Base-by-base conservation (phyloP, 2,888 invertebrate genomes). In the Troides oblongomaculatus region DNA sequence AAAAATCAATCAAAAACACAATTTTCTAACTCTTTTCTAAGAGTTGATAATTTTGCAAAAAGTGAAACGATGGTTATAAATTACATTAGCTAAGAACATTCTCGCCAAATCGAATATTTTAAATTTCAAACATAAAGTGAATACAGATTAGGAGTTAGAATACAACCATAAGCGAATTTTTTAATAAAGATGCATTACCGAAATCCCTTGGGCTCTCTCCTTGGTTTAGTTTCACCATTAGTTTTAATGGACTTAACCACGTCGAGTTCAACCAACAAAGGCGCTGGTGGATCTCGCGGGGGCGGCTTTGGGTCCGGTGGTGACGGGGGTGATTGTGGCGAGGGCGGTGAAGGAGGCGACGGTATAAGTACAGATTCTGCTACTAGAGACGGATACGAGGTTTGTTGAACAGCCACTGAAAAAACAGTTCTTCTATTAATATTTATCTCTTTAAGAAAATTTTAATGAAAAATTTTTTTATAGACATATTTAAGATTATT, bases 181-280 rank as follows among this genome's bases (percentile, higher is more conserved):
- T 39, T 8, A 10, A 39, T 39, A 39, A 53, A 6, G 2, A 53
- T 53, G 53, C 7, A 30, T 88, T 92, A 80, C 94, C 94, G 83
- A 77, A 89, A 89, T 71, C 84, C 87, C 79, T 89, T 89, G 50
- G 78, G 81, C 72, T 88, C 80, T 91, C 93, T 85, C 76, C 93
- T 90, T 23, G 80, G 79, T 84, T 87, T 93, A 62, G 75, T 70
- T 60, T 89, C 88, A 2, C 89, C 90, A 70, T 88, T 90, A 69
- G 75, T 72, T 72, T 80, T 80, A 70, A 72, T 53, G 67, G 80
- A 76, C 62, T 77, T 77, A 43, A 78, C 66, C 30, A 78, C 68
- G 46, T 79, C 76, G 65, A 75, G 63, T 60, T 79, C 78, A 64
- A 77, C 74, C 21, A 79, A 78, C 2, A 77, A 75, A n/a, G 79